Evolutionary conservation across 2,113 vertebrate species (phyloP), one percentile per base, ranked within the genome.

Genomic region (Athene noctua): DNA sequence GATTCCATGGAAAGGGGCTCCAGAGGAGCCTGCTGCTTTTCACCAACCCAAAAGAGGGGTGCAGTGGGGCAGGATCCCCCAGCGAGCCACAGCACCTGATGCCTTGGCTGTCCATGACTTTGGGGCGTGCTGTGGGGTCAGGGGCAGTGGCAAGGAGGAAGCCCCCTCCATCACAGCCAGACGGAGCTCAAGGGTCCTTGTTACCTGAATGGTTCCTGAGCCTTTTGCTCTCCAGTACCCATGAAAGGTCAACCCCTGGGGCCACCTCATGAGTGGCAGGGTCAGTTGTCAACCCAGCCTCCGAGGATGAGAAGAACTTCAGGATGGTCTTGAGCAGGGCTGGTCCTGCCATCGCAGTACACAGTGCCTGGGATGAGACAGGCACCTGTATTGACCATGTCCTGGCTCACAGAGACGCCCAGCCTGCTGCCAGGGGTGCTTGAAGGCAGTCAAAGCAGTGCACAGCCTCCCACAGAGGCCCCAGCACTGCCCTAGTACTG

Each of bases 271-370:
- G 36, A 46, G 61, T 10, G 19, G 74, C 47, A 9, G 63, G 15
- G 2, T 97, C 96, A 59, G 86, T 23, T 0, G 55, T 75, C 79
- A 86, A 79, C 57, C 96, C 96, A 3, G 97, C 97, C 84, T 99
- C 99, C 0, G 92, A 52, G 58, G 98, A 98, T 2, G 99, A 98
- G 97, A 99, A 99, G 78, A 99, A 99, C 96, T 99, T 98, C 87
- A 99, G 98, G 97, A 99, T 97, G 1, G 98, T 99, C 97, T 99
- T 99, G 79, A 99, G 97, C 57, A 99, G 97, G 58, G 98, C 98
- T 92, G 99, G 99, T 83, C 99, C 99, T 40, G 98, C 95, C 84
- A 99, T 98, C 0, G 99, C 99, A 4, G 98, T 44, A 67, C 99
- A 99, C 62, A 99, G 97, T 0, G 97, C 98, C 99, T 99, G 81